Evolutionary conservation across 2,797 vertebrate species (phyloP).

Genomic region (Parauchenoglanis ngamensis): DNA sequence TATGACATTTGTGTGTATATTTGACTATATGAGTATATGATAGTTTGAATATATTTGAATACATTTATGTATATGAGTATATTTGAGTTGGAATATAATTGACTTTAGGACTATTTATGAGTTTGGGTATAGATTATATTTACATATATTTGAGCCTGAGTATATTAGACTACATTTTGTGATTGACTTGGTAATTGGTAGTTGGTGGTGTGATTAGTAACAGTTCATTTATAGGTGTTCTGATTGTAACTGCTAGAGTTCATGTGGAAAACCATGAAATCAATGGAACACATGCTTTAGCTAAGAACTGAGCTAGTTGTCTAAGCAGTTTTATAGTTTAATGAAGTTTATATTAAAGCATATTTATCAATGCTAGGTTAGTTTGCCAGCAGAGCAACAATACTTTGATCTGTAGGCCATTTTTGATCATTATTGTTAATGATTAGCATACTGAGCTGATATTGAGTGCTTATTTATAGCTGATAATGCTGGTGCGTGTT

Average conservation of each 20-base stretch:
- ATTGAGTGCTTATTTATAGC: conserved; percentile 17
- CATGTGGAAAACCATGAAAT: background rate
- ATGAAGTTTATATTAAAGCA: background rate
- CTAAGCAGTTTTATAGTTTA: background rate
- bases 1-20: background rate
- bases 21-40: no score
- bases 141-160: background rate
- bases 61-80: background rate
- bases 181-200: background rate
- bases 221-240: background rate
- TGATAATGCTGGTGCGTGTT: conserved; percentile 39
- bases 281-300: background rate
- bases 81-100: background rate
- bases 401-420: background rate
- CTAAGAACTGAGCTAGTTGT: background rate
- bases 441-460: conserved; percentile 34
- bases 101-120: background rate
- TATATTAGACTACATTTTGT: background rate
- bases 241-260: background rate
- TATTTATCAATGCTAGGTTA: conserved; percentile 2
- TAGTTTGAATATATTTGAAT: no score
- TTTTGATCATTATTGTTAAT: background rate
- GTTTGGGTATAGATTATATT: background rate
- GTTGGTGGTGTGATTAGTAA: background rate
- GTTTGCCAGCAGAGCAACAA: background rate